These are phyloP conservation scores for Bombyx mori DNA, from an alignment of 1,140 invertebrate species.

Conservation along the genomic window DNA sequence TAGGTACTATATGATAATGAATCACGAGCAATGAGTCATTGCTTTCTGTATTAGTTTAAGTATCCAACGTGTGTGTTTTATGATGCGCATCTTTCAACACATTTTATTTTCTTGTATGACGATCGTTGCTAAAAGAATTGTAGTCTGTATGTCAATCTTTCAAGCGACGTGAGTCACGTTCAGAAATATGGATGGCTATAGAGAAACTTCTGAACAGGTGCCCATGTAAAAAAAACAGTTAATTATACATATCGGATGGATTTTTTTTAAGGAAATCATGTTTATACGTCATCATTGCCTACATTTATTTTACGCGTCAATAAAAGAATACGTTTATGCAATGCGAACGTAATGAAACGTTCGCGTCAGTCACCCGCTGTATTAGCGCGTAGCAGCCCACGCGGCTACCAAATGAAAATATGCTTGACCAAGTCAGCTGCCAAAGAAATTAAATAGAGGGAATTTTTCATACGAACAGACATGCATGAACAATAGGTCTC, in stretches of 20 bases:
- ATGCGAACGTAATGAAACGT: constrained; percentile 50
- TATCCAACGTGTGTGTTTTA: too few species aligned
- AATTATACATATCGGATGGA: constrained; percentile 6
- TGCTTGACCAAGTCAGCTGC: constrained; percentile 46
- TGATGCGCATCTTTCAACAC: too few species aligned
- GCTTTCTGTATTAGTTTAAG: too few species aligned
- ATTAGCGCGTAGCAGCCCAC: constrained; percentile 43
- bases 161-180: constrained; percentile 4
- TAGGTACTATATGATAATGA: too few species aligned
- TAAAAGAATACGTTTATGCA: constrained; percentile 59
- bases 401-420: constrained; percentile 51
- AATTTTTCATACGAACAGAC: constrained; percentile 55
- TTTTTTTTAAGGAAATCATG: constrained; percentile 25
- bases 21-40: too few species aligned
- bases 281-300: constrained; percentile 28
- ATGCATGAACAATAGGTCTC: constrained; percentile 51
- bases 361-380: constrained; percentile 50
- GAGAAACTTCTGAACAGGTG: constrained; percentile 2
- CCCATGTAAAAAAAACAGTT: background rate
- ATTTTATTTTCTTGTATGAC: too few species aligned
- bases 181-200: constrained; percentile 5
- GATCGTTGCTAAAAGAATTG: too few species aligned
- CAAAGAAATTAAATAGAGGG: constrained; percentile 64
- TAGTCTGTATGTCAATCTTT: constrained; percentile 3
- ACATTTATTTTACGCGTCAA: constrained; percentile 34